phyloP scores from a whole-genome alignment of 2,113 vertebrate genomes.

The Prionailurus bengalensis region DNA sequence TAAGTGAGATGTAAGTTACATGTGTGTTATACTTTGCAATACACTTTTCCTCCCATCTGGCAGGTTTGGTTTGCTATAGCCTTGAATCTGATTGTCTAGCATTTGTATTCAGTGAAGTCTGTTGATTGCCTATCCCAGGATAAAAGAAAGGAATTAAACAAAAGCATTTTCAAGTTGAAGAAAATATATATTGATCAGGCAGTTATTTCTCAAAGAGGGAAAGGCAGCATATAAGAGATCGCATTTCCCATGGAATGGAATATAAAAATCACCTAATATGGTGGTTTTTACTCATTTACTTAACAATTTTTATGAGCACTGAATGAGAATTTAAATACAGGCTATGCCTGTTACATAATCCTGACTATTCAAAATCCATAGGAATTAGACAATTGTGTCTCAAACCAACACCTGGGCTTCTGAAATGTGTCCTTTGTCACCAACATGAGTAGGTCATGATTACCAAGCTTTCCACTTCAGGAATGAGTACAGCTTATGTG shows the following conservation, averaged over 20 bases:
- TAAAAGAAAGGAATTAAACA: neutral
- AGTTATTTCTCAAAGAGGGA: neutral
- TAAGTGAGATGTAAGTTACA: neutral
- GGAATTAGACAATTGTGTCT: neutral
- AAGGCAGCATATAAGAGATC: neutral
- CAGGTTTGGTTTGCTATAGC: neutral
- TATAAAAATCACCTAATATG: neutral
- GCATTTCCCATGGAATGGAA: neutral
- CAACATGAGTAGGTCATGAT: neutral
- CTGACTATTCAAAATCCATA: neutral
- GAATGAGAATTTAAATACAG: neutral
- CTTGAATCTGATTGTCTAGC: neutral
- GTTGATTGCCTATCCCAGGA: neutral
- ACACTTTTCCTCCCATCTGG: neutral
- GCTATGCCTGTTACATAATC: neutral
- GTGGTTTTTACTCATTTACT: neutral
- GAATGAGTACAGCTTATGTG: neutral
- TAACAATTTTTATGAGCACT: neutral
- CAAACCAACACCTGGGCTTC: neutral
- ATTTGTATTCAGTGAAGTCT: neutral
- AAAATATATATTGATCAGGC: no score
- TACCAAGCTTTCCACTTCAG: neutral
- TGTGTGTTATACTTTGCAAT: neutral
- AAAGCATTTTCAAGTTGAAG: neutral
- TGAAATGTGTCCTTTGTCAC: neutral